phyloP scores from a whole-genome alignment of 1,140 invertebrate species.

The Papilio xuthus region DNA sequence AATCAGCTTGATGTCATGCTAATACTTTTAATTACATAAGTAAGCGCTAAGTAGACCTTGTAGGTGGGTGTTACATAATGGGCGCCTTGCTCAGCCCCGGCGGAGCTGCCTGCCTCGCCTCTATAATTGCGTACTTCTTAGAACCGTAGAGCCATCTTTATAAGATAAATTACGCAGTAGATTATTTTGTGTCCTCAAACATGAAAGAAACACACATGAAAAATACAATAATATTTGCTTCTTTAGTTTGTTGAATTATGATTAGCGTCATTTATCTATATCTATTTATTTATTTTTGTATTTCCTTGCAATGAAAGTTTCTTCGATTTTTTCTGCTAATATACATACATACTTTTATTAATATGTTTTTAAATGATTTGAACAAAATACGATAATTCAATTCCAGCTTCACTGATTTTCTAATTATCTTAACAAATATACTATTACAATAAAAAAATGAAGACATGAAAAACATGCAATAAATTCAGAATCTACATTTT shows the following conservation, averaged over 20 bases:
- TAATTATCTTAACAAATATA: too few species aligned
- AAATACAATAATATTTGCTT: neutral
- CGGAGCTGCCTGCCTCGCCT: slow-evolving; percentile 17
- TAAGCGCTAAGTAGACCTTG: slow-evolving; percentile 49
- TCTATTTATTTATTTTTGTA: too few species aligned
- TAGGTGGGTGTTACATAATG: slow-evolving; percentile 67
- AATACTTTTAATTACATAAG: slow-evolving; percentile 36
- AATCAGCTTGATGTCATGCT: slow-evolving; percentile 34
- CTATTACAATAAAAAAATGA: too few species aligned
- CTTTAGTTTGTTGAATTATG: neutral
- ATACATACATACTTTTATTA: too few species aligned
- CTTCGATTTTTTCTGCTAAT: too few species aligned
- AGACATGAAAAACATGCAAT: too few species aligned
- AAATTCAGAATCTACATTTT: too few species aligned
- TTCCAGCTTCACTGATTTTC: too few species aligned
- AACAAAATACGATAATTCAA: too few species aligned
- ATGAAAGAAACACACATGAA: neutral
- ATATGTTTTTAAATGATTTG: too few species aligned
- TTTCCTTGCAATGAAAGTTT: too few species aligned
- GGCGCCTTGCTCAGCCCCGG: slow-evolving; percentile 39
- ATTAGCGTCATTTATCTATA: neutral
- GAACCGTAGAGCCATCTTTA: slow-evolving; percentile 1
- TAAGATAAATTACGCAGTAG: slow-evolving; percentile 22
- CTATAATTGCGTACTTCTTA: slow-evolving; percentile 15
- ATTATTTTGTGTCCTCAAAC: neutral